Conservation (phyloP, 2,888 invertebrate genomes). For the Leptinotarsa juncta region DNA sequence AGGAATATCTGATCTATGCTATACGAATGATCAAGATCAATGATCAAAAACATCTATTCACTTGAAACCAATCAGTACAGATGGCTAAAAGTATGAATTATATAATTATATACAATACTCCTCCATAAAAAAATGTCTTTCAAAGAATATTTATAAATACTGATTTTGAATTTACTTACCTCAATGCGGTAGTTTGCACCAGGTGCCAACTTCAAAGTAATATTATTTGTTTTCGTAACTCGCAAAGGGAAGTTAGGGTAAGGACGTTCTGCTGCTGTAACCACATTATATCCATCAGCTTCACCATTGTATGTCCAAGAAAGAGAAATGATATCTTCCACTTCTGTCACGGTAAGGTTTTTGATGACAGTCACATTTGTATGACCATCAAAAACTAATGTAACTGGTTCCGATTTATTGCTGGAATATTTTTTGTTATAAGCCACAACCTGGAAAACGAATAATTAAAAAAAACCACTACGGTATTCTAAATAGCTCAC, state of each 20-base stretch:
- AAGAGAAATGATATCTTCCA: conserved; percentile 70
- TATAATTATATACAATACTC: too few species aligned
- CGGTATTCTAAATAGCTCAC: conserved; percentile 65
- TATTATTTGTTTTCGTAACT: conserved; percentile 62
- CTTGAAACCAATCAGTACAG: too few species aligned
- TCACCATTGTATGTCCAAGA: conserved; percentile 69
- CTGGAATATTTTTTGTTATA: conserved; percentile 74
- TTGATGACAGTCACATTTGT: conserved; percentile 73
- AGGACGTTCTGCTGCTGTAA: conserved; percentile 65
- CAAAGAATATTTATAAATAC: background rate
- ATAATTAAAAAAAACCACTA: too few species aligned
- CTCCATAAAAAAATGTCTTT: too few species aligned
- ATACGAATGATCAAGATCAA: too few species aligned
- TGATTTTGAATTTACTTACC: conserved; percentile 52
- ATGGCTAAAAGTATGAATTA: too few species aligned
- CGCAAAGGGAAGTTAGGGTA: conserved; percentile 70
- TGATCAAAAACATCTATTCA: too few species aligned
- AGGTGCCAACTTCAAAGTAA: conserved; percentile 61
- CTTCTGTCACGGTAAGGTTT: conserved; percentile 67
- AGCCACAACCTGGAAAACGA: conserved; percentile 71
- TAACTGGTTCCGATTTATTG: conserved; percentile 70
- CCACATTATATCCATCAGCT: conserved; percentile 57
- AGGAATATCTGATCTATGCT: too few species aligned
- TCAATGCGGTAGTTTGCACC: conserved; percentile 70
- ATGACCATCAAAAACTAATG: conserved; percentile 74